Percentiles rank a stretch among this genome's conserved stretches.
These are phyloP conservation scores for Onthophagus sagittarius DNA, from an alignment of 2,888 invertebrate species.

Conservation along the genomic window DNA sequence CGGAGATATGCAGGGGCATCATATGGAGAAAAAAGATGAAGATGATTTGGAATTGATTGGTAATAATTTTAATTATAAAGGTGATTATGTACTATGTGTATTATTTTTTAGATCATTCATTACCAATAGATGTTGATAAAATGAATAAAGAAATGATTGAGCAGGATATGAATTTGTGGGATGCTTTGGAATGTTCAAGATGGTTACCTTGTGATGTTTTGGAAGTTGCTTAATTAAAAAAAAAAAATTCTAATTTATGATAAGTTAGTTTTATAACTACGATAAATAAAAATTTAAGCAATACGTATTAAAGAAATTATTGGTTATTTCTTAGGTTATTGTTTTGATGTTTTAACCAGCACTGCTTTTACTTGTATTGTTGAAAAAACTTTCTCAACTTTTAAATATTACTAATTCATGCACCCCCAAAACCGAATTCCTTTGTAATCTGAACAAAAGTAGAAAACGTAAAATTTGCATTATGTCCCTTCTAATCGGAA, in stretches of 20 bases:
- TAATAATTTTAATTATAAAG: conserved; percentile 40
- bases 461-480: too few relatives aligned
- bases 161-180: conserved; percentile 74
- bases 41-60: conserved; percentile 75
- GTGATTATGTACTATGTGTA: not conserved
- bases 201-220: conserved; percentile 77
- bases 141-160: conserved; percentile 73
- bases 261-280: too few relatives aligned
- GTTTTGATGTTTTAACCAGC: too few relatives aligned
- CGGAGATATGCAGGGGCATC: conserved; percentile 32
- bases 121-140: conserved; percentile 68
- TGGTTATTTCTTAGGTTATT: too few relatives aligned
- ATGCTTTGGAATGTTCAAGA: conserved; percentile 75
- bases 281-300: too few relatives aligned
- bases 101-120: conserved; percentile 66
- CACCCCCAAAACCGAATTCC: too few relatives aligned
- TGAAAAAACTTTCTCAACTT: too few relatives aligned
- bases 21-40: conserved; percentile 43
- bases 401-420: too few relatives aligned
- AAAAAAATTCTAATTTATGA: not conserved
- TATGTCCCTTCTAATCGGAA: too few relatives aligned
- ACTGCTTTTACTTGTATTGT: too few relatives aligned
- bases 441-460: too few relatives aligned
- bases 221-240: conserved; percentile 49
- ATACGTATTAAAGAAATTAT: too few relatives aligned